phyloP scores from a whole-genome alignment of 2,797 vertebrate species.

The Vipera latastei region DNA sequence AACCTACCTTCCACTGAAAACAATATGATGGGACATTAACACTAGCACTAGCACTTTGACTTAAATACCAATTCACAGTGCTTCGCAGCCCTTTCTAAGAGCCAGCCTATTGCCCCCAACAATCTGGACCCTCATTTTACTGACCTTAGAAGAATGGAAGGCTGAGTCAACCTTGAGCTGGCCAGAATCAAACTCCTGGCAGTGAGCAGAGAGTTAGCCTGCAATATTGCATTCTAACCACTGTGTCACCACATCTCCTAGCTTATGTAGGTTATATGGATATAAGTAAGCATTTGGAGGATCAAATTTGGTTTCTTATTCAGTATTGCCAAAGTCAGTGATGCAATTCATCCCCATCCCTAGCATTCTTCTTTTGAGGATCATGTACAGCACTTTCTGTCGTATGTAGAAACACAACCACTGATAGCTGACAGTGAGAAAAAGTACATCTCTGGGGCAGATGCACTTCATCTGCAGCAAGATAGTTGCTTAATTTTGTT shows the following conservation, averaged over 20 bases:
- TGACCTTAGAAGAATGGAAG: background rate
- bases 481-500: background rate
- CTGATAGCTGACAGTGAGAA: background rate
- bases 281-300: background rate
- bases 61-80: background rate
- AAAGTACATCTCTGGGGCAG: background rate
- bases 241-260: background rate
- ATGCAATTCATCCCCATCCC: background rate
- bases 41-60: background rate
- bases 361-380: background rate
- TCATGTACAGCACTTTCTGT: background rate
- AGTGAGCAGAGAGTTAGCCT: background rate
- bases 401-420: background rate
- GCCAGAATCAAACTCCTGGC: background rate
- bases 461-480: background rate
- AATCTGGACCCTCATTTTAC: background rate
- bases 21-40: background rate
- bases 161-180: background rate
- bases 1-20: background rate
- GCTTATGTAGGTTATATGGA: background rate
- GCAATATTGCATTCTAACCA: background rate
- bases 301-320: background rate
- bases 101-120: background rate
- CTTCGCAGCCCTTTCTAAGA: background rate
- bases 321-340: background rate